phyloP scores from a whole-genome alignment of 2,113 vertebrate species.

The Entomyzon cyanotis region DNA sequence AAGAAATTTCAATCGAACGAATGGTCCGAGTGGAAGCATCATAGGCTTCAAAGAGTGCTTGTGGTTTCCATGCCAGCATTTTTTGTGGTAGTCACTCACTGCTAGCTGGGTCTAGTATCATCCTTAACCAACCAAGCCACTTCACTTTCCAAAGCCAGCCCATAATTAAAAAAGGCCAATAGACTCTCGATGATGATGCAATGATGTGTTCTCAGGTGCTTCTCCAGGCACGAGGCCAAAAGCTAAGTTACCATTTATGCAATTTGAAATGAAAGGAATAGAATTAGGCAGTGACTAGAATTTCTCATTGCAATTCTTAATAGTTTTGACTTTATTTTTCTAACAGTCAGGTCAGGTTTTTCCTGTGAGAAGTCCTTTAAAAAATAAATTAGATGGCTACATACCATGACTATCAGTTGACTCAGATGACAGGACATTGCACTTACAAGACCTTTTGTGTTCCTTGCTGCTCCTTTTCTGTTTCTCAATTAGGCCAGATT shows the following conservation, averaged over 20 bases:
- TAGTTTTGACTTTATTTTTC: not conserved
- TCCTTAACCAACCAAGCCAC: conserved; percentile 7
- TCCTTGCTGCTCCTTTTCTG: not conserved
- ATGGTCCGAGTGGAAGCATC: not conserved
- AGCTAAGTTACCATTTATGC: conserved; percentile 13
- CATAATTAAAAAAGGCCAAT: conserved; percentile 13
- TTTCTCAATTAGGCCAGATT: conserved; percentile 38
- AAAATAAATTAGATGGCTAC: not conserved
- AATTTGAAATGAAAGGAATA: conserved; percentile 32
- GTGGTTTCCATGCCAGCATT: conserved; percentile 17
- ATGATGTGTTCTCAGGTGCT: conserved; percentile 34
- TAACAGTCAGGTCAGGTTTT: conserved; percentile 10
- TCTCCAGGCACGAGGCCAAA: not conserved
- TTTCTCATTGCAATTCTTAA: conserved; percentile 20
- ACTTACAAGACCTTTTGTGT: not conserved
- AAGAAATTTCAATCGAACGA: not conserved
- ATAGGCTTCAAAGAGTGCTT: conserved; percentile 22
- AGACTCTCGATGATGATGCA: not conserved
- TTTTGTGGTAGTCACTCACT: conserved; percentile 22
- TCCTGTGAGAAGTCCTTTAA: not conserved
- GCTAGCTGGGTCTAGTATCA: not conserved
- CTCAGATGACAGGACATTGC: not conserved
- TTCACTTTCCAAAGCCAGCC: conserved; percentile 36
- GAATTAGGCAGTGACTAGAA: conserved; percentile 23
- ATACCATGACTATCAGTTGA: conserved; percentile 26